These are phyloP conservation scores for Drosophila incognita DNA, from an alignment of 2,888 invertebrate species.

Conservation along the genomic window DNA sequence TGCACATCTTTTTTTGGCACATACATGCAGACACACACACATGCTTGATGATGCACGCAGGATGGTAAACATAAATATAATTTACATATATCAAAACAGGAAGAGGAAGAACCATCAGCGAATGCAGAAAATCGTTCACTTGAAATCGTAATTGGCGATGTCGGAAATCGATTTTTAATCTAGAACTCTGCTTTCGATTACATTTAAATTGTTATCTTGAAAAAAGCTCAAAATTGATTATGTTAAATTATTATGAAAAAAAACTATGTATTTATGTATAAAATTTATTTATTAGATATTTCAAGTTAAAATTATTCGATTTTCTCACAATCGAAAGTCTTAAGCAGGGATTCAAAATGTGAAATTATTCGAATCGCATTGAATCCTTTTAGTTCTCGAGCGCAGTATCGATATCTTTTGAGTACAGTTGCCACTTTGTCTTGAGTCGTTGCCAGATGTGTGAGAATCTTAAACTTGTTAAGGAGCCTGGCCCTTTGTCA, in stretches of 20 bases:
- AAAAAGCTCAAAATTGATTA: neutral
- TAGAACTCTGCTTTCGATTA: neutral
- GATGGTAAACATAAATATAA: constrained; percentile 1
- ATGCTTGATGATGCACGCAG: neutral
- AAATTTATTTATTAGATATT: neutral
- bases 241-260: neutral
- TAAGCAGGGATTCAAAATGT: neutral
- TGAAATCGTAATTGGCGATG: neutral
- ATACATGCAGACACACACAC: neutral
- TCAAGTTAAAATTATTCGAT: neutral
- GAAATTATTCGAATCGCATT: neutral
- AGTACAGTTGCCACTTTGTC: neutral
- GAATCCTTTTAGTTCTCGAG: neutral
- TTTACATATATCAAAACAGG: neutral
- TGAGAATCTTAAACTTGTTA: constrained; percentile 4
- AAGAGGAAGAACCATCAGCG: neutral
- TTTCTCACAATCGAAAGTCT: neutral
- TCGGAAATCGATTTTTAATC: neutral
- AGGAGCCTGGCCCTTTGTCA: neutral
- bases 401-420: neutral
- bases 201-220: neutral
- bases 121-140: neutral
- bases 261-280: too few relatives aligned
- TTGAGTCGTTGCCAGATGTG: constrained; percentile 10
- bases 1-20: constrained; percentile 2